Evolutionary conservation across 2,888 invertebrate species (phyloP).

Genomic region (Spicauda simplicius): DNA sequence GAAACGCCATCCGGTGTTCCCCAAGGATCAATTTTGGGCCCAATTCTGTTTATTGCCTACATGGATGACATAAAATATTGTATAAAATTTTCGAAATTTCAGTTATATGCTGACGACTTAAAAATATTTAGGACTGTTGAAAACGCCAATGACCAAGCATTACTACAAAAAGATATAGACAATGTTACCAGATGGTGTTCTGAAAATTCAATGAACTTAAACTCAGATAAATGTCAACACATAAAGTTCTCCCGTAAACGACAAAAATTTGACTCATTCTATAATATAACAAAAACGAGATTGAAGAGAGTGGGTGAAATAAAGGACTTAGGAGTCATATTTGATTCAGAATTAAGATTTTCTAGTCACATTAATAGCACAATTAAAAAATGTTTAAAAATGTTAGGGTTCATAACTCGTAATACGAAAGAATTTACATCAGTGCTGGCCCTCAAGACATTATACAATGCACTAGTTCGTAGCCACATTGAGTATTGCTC

Average conservation of each 20-base stretch:
- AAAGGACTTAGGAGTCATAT: neutral
- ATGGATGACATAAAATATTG: conserved; percentile 17
- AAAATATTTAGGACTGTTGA: conserved; percentile 9
- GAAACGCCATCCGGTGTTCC: neutral
- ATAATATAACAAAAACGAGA: neutral
- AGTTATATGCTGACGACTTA: conserved; percentile 11
- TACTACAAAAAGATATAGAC: neutral
- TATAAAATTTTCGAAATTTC: conserved; percentile 8
- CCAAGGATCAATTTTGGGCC: conserved; percentile 21
- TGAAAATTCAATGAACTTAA: neutral
- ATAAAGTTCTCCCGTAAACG: conserved; percentile 5
- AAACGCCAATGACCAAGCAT: neutral
- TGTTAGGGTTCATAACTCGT: too few species aligned
- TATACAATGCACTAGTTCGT: too few species aligned
- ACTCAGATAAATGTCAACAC: neutral
- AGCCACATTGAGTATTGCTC: too few species aligned
- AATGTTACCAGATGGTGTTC: conserved; percentile 6
- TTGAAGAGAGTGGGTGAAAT: conserved; percentile 1
- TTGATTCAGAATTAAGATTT: too few species aligned
- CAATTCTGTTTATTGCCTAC: conserved; percentile 11
- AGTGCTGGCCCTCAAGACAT: too few species aligned
- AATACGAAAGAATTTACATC: too few species aligned
- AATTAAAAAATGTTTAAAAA: too few species aligned
- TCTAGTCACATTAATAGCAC: too few species aligned
- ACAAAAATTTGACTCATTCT: neutral